These are phyloP conservation scores for Thymallus thymallus DNA, from an alignment of 2,113 vertebrate genomes.

Conservation along the genomic window DNA sequence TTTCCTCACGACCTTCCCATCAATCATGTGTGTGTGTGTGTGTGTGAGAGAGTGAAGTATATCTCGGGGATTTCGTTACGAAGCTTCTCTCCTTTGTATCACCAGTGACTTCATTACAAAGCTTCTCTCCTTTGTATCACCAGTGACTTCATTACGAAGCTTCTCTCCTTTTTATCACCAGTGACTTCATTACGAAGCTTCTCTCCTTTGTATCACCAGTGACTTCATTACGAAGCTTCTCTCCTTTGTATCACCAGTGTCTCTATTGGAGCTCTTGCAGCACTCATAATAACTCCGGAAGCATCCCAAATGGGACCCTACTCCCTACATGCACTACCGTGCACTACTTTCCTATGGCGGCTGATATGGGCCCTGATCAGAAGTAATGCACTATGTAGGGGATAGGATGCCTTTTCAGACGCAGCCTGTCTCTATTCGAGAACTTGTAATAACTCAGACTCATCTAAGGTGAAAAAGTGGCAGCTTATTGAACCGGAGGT, in stretches of 20 bases:
- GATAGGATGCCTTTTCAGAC: too few species aligned
- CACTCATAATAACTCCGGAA: conserved; percentile 22
- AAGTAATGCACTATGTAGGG: too few species aligned
- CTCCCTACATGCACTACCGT: too few species aligned
- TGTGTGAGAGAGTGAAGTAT: too few species aligned
- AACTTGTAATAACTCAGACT: conserved; percentile 33
- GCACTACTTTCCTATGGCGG: too few species aligned
- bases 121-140: conserved; percentile 62
- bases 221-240: conserved; percentile 58
- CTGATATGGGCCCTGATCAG: too few species aligned
- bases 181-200: conserved; percentile 56
- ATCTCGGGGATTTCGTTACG: conserved; percentile 58
- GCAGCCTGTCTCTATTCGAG: conserved; percentile 48
- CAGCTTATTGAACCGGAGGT: conserved; percentile 48
- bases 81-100: conserved; percentile 61
- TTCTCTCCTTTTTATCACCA: conserved; percentile 59
- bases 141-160: conserved; percentile 55
- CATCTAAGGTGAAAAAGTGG: conserved; percentile 54
- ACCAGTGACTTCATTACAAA: conserved; percentile 53
- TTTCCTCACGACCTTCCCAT: conserved; percentile 43
- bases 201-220: conserved; percentile 58
- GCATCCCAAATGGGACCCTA: conserved; percentile 50
- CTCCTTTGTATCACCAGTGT: conserved; percentile 56
- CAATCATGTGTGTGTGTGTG: conserved; percentile 22
- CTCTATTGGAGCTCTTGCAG: conserved; percentile 44